Evolutionary conservation across 2,797 vertebrate genomes (phyloP).

Genomic region (Poliocrania exsul): DNA sequence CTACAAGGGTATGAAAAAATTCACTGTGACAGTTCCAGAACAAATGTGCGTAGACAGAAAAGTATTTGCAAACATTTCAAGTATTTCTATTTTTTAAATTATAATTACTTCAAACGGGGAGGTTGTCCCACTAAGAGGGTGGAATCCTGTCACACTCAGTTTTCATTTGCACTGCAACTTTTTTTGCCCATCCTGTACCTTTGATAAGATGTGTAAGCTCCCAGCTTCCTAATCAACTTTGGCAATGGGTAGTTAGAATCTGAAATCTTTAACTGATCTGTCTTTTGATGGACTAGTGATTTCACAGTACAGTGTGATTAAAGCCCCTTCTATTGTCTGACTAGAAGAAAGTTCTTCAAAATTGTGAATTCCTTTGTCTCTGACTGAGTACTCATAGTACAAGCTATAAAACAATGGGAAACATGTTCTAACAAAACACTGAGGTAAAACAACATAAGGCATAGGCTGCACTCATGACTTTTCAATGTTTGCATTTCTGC

Average conservation of each 20-base stretch:
- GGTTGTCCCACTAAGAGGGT: neutral
- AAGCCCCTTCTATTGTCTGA: neutral
- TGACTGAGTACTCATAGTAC: neutral
- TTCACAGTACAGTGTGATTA: neutral
- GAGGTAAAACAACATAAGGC: neutral
- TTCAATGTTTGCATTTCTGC: neutral
- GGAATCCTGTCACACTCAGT: neutral
- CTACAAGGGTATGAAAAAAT: neutral
- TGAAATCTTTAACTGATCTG: neutral
- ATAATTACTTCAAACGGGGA: neutral
- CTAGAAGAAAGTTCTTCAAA: neutral
- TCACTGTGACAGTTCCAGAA: neutral
- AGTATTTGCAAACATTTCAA: neutral
- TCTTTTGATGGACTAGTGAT: neutral
- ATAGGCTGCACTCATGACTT: neutral
- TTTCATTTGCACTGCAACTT: neutral
- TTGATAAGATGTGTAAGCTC: neutral
- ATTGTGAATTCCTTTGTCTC: neutral
- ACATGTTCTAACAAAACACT: neutral
- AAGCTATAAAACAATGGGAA: neutral
- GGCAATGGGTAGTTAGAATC: neutral
- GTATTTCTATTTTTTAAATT: neutral
- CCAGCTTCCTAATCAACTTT: neutral
- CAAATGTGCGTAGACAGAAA: neutral
- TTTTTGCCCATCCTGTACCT: neutral